Evolutionary conservation across 2,888 invertebrate genomes (phyloP), one percentile per base, ranked within the genome.

Genomic region (Gortyna flavago): DNA sequence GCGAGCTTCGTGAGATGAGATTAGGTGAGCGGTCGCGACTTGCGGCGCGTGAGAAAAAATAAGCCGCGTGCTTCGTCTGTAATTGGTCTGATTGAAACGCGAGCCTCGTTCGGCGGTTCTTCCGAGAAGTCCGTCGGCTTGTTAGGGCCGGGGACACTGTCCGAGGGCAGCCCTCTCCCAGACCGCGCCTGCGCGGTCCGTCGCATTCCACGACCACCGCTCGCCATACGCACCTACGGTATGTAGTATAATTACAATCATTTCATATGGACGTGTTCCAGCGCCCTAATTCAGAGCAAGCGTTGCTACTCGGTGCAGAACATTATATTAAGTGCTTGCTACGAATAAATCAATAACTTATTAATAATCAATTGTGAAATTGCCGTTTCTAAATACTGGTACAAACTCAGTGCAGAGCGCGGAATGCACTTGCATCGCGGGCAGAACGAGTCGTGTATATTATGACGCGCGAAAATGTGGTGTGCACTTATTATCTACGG

Each of bases 41-140:
- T 59, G 84, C 68, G 76, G 83, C 84, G 89, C 92, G 92, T 95
- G 95, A 94, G 95, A 95, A 95, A 95, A 93, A 94, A 93, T 93
- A 92, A 93, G 91, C 92, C 90, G 92, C 93, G 89, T 91, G 94
- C 91, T 92, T 91, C 91, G 92, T 79, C 94, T 94, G 95, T 96
- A 96, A 96, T 96, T 96, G 96, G 96, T 92, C 93, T 95, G 95
- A 96, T 96, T 96, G 96, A 95, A 96, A 95, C 94, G 95, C 95
- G 94, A 93, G 92, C 89, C 92, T 93, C 93, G 94, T 92, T 93
- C 92, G 92, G 90, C 91, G 90, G 89, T 86, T 89, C 91, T 95
- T 96, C 96, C 95, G 91, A 95, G 96, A 95, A 96, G 91, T 88
- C 87, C 86, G 93, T 88, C 93, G 93, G 92, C 95, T 95, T 92